Evolutionary conservation across 2,888 invertebrate genomes (phyloP).

Genomic region (Salpingus planirostris): DNA sequence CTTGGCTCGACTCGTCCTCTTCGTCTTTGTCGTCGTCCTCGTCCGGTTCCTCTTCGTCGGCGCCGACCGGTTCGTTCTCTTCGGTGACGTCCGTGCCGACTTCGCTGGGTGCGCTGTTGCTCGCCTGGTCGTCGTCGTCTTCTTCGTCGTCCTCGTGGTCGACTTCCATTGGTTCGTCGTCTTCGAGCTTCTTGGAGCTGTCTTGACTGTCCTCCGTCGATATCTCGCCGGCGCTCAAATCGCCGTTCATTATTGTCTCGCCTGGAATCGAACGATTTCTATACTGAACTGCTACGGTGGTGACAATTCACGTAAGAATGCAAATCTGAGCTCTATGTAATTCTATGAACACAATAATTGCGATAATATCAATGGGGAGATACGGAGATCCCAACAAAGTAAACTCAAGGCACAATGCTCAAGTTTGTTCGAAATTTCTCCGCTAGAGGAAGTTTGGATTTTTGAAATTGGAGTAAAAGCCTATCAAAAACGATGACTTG

Average conservation of each 20-base stretch:
- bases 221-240: slow-evolving; percentile 27
- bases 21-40: slow-evolving; percentile 6
- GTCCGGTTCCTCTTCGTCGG: slow-evolving; percentile 21
- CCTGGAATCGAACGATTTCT: slow-evolving; percentile 17
- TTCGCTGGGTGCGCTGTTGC: slow-evolving; percentile 31
- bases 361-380: too few species aligned
- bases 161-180: slow-evolving; percentile 25
- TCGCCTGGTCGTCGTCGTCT: slow-evolving; percentile 11
- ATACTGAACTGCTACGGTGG: background rate
- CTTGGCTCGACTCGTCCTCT: background rate
- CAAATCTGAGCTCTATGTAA: too few species aligned
- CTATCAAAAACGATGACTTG: too few species aligned
- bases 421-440: too few species aligned
- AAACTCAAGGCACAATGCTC: too few species aligned
- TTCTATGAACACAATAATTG: too few species aligned
- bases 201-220: slow-evolving; percentile 23
- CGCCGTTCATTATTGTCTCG: slow-evolving; percentile 32
- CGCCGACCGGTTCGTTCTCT: slow-evolving; percentile 38
- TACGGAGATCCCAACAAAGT: slow-evolving; percentile 8
- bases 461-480: too few species aligned
- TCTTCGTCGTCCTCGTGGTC: slow-evolving; percentile 29
- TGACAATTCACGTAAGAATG: background rate
- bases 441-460: too few species aligned
- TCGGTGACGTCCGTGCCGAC: slow-evolving; percentile 40
- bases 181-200: slow-evolving; percentile 18